Evolutionary conservation across 2,888 invertebrate species (phyloP), one percentile per base, ranked within the genome.

Genomic region (Coenonympha arcania): DNA sequence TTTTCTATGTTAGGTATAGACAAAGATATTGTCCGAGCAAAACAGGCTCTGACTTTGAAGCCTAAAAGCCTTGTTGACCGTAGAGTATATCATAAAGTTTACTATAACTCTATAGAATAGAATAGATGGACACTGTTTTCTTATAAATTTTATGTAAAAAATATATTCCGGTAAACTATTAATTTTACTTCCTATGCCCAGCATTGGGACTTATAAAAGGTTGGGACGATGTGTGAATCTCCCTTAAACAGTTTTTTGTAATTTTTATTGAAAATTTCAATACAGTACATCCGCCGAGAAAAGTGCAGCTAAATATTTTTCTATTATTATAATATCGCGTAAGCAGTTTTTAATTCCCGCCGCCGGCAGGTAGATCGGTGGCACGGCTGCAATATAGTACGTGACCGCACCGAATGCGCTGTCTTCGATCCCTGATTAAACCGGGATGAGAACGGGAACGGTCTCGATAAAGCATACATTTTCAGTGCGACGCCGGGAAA

Each of bases 301-400:
- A 50, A 50, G 50, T 46, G 50, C 41, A 36, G 50, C 41, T 30
- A 44, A 50, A 41, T 46, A 41, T 26, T 46, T 50, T 6, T 18
- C n/a, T 13, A 15, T 13, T 41, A 30, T 30, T 30, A 11, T 49
- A 43, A 30, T 30, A 26, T 37, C 30, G 36, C 42, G 50, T 46
- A 47, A 51, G 42, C 46, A 41, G 20, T 46, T 51, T 51, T 51
- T 51, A 51, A 51, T 46, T 46, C 50, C 30, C 19, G 50, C 42
- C 34, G 13, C 31, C 50, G 48, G 40, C 50, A 53, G 53, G 53
- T 55, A 43, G 34, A 48, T 50, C 50, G 52, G 46, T 41, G 40
- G 50, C 49, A 44, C 52, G 50, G 48, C 48, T 49, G 69, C 66
- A 71, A 73, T 73, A 69, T 67, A 59, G 31, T 49, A 49, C 49